Evolutionary conservation across 1,140 invertebrate genomes (phyloP).

Genomic region (Mactra quadrangularis): DNA sequence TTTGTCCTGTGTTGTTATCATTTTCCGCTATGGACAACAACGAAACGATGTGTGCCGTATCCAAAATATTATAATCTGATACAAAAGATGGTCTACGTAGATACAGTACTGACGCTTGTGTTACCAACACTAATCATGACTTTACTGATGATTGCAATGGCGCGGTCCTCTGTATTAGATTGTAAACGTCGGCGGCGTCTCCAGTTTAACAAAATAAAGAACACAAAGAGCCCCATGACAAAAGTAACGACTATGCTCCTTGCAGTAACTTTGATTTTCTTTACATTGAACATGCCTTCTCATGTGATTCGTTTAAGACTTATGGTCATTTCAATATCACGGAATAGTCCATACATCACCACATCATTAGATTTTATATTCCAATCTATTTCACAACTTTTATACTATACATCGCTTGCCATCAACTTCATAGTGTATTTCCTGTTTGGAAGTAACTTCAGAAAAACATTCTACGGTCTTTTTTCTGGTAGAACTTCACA

Average conservation of each 20-base stretch:
- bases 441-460: conserved; percentile 69
- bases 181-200: conserved; percentile 46
- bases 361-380: conserved; percentile 67
- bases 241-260: conserved; percentile 93
- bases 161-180: conserved; percentile 16
- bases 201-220: conserved; percentile 27
- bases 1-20: conserved; percentile 72
- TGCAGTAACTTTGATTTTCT: conserved; percentile 91
- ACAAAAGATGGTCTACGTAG: conserved; percentile 85
- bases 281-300: conserved; percentile 90
- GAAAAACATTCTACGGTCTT: conserved; percentile 55
- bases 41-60: conserved; percentile 31
- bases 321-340: conserved; percentile 66
- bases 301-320: conserved; percentile 80
- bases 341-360: neutral
- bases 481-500: neutral
- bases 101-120: conserved; percentile 85
- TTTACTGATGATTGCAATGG: conserved; percentile 41
- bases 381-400: conserved; percentile 86
- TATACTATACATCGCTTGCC: conserved; percentile 92
- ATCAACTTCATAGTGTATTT: conserved; percentile 93
- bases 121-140: conserved; percentile 84
- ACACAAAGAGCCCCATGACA: conserved; percentile 84
- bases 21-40: conserved; percentile 74
- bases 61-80: conserved; percentile 75